Conservation (phyloP, 2,797 vertebrate species). For the Amniataba percoides region DNA sequence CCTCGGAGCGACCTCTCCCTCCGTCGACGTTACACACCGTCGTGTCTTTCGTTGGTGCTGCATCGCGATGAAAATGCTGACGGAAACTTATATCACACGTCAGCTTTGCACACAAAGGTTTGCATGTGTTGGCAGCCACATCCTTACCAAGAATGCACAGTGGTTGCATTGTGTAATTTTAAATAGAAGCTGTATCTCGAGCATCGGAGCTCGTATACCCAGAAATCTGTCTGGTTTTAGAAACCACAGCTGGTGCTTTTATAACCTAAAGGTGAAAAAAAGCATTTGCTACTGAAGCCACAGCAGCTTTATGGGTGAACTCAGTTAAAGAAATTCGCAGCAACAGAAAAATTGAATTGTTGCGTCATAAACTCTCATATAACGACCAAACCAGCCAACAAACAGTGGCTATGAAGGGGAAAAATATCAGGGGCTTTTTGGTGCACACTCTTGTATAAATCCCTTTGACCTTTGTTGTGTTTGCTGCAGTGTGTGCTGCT, state of each 20-base stretch:
- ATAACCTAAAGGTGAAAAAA: not conserved
- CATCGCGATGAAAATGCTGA: not conserved
- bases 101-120: constrained; percentile 18
- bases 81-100: not conserved
- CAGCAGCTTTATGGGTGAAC: not conserved
- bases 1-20: not conserved
- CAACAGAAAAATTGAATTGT: not conserved
- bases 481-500: constrained; percentile 33
- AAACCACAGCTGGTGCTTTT: not conserved
- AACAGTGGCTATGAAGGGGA: not conserved
- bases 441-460: constrained; percentile 24
- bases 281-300: not conserved
- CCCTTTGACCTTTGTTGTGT: constrained; percentile 36
- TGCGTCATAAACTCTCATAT: not conserved
- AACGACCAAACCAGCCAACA: constrained; percentile 6
- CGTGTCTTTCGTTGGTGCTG: not conserved
- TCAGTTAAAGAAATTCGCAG: not conserved
- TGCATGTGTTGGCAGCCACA: constrained; percentile 41
- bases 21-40: not conserved
- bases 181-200: not conserved
- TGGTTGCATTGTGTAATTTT: not conserved
- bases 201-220: not conserved
- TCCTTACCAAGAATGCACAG: constrained; percentile 37
- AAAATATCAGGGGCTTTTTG: constrained; percentile 3
- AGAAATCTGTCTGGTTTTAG: not conserved